These are phyloP conservation scores for Nesoenas mayeri DNA, from an alignment of 2,113 vertebrate genomes.

Conservation along the genomic window DNA sequence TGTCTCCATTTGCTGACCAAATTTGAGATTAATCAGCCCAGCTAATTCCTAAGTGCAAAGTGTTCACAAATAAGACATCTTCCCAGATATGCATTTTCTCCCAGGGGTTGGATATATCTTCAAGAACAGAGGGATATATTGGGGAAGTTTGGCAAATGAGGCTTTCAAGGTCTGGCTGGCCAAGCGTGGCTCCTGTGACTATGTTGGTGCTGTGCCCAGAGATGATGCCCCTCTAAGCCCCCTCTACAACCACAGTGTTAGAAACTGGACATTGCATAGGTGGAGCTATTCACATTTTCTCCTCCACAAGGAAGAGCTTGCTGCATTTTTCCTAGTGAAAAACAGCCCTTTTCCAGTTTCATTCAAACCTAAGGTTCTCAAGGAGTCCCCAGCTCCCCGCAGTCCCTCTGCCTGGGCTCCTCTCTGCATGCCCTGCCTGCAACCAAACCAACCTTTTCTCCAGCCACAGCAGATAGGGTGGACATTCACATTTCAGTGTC, in stretches of 20 bases:
- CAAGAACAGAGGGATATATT: not conserved
- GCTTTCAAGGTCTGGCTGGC: not conserved
- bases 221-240: fast-evolving
- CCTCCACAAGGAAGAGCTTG: not conserved
- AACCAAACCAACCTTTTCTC: conserved; percentile 82
- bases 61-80: not conserved
- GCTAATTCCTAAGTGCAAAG: not conserved
- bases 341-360: not conserved
- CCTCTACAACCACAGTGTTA: not conserved
- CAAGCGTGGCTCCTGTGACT: not conserved
- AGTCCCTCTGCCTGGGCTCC: not conserved
- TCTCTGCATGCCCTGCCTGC: not conserved
- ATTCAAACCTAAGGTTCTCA: not conserved
- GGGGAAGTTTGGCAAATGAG: not conserved
- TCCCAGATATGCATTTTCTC: not conserved
- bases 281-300: not conserved
- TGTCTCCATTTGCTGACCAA: not conserved
- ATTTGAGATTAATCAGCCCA: not conserved
- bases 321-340: not conserved
- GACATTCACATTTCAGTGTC: conserved; percentile 88
- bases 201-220: not conserved
- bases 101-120: not conserved
- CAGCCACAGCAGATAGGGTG: conserved; percentile 88
- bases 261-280: not conserved
- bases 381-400: not conserved